Conservation (phyloP, 2,888 invertebrate species). For the Melinaea menophilus region DNA sequence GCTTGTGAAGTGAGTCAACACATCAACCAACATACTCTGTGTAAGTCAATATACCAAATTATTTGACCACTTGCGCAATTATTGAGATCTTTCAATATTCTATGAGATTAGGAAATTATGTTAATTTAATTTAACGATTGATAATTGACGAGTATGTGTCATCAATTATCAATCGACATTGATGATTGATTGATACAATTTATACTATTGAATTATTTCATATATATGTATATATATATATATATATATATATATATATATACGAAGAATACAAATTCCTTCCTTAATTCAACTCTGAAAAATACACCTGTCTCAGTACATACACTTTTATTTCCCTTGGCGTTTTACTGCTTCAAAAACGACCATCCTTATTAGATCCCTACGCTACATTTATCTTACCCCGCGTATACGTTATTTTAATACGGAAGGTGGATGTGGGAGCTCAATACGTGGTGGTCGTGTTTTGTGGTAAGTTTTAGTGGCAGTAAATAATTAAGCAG, state of each 20-base stretch:
- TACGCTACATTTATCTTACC: slow-evolving; percentile 42
- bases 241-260: slow-evolving; percentile 4
- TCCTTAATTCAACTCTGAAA: slow-evolving; percentile 50
- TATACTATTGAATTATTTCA: too few relatives aligned
- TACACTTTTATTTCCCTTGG: slow-evolving; percentile 64
- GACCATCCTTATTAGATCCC: slow-evolving; percentile 60
- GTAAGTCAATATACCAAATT: neutral
- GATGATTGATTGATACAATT: too few relatives aligned
- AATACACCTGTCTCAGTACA: slow-evolving; percentile 60
- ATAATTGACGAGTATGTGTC: too few relatives aligned
- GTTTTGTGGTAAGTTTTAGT: slow-evolving; percentile 67
- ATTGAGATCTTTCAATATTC: slow-evolving; percentile 8
- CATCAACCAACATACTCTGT: slow-evolving; percentile 40
- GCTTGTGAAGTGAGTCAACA: slow-evolving; percentile 47
- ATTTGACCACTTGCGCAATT: slow-evolving; percentile 12
- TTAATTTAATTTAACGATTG: neutral
- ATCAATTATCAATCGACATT: too few relatives aligned
- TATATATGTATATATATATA: too few relatives aligned
- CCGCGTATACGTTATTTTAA: slow-evolving; percentile 33
- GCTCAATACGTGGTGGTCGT: slow-evolving; percentile 53
- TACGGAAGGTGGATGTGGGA: slow-evolving; percentile 41
- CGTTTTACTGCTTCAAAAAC: slow-evolving; percentile 59
- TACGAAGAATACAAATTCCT: slow-evolving; percentile 32
- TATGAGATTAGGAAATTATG: slow-evolving; percentile 9
- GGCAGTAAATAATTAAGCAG: slow-evolving; percentile 73